Conservation (phyloP, 1,140 invertebrate species). For the Acyrthosiphon pisum region DNA sequence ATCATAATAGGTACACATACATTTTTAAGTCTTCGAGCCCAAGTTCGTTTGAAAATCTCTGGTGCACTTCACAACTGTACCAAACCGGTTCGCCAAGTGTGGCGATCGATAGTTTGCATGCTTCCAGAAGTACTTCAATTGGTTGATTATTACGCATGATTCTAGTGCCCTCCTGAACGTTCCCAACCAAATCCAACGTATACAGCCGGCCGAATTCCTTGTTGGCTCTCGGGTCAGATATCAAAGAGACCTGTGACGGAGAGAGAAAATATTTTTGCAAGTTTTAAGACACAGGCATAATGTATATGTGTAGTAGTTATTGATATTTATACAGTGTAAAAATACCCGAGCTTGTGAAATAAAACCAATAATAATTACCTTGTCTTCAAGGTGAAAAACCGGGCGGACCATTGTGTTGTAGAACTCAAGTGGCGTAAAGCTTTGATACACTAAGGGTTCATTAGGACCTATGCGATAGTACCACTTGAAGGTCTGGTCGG, state of each 20-base stretch:
- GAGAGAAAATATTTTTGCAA: neutral
- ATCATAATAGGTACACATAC: constrained; percentile 64
- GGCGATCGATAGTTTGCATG: constrained; percentile 75
- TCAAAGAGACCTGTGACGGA: constrained; percentile 74
- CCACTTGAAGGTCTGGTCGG: constrained; percentile 80
- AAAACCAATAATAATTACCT: constrained; percentile 66
- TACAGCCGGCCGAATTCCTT: constrained; percentile 80
- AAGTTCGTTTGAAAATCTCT: constrained; percentile 77
- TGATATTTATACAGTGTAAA: neutral
- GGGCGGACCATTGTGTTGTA: constrained; percentile 82
- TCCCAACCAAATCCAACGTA: constrained; percentile 85
- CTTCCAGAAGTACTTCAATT: constrained; percentile 76
- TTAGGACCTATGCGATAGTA: constrained; percentile 89
- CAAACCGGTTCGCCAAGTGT: constrained; percentile 84
- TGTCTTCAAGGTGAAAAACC: constrained; percentile 81
- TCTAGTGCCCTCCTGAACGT: constrained; percentile 77
- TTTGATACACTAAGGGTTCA: constrained; percentile 75
- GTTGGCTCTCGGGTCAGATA: constrained; percentile 80
- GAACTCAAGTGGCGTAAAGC: constrained; percentile 80
- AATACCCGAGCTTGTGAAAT: neutral
- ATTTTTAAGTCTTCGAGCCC: constrained; percentile 80
- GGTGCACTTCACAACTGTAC: constrained; percentile 93
- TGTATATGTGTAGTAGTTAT: no score
- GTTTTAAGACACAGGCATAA: neutral
- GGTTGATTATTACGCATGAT: constrained; percentile 90